Evolutionary conservation across 2,797 vertebrate species (phyloP).

Genomic region (Poeciliopsis turneri): DNA sequence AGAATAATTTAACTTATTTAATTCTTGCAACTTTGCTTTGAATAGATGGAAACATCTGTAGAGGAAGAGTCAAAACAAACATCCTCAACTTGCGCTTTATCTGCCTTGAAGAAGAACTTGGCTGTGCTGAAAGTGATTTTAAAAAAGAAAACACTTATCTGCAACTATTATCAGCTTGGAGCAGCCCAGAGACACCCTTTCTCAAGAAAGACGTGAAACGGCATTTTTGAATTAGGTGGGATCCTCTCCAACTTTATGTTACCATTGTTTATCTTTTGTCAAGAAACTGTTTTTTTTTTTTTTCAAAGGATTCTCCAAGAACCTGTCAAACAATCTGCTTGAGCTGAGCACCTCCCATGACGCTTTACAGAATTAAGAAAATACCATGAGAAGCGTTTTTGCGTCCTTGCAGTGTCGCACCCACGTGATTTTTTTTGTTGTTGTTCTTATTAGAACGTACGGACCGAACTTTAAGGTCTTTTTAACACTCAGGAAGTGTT

Average conservation of each 20-base stretch:
- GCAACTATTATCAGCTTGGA: slow-evolving; percentile 6
- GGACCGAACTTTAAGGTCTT: not conserved
- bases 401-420: not conserved
- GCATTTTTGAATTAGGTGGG: not conserved
- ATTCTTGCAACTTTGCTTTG: slow-evolving; percentile 3
- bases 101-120: slow-evolving; percentile 12
- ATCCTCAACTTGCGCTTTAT: slow-evolving; percentile 16
- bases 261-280: slow-evolving; percentile 15
- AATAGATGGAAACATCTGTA: slow-evolving; percentile 14
- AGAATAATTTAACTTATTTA: too few species aligned
- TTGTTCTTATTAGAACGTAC: not conserved
- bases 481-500: slow-evolving; percentile 27
- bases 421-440: not conserved
- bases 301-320: slow-evolving; percentile 16
- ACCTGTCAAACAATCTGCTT: not conserved
- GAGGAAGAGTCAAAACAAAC: slow-evolving; percentile 53
- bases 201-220: not conserved
- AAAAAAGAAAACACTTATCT: not conserved
- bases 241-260: not conserved
- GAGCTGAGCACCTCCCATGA: not conserved
- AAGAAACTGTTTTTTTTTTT: not conserved
- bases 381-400: not conserved
- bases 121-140: not conserved
- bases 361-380: not conserved
- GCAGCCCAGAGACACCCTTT: not conserved